Evolutionary conservation across 2,888 invertebrate species (phyloP).

Genomic region (Melinaea marsaeus): DNA sequence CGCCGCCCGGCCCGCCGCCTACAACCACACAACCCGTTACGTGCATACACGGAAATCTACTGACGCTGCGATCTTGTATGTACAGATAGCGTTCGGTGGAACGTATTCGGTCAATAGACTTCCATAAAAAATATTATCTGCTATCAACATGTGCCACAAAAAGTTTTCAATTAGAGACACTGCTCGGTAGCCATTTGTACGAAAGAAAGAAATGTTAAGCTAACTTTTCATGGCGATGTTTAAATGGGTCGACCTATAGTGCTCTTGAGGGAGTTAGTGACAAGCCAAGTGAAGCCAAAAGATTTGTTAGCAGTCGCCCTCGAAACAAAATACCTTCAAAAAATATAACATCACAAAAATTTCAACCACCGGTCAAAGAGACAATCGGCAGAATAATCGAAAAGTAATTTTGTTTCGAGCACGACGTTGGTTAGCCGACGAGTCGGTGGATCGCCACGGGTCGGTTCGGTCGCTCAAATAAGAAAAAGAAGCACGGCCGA

Average conservation of each 20-base stretch:
- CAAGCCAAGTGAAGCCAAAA: conserved; percentile 52
- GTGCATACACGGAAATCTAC: conserved; percentile 27
- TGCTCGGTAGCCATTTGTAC: neutral
- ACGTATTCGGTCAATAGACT: conserved; percentile 22
- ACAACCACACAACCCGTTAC: conserved; percentile 53
- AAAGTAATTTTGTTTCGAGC: conserved; percentile 18
- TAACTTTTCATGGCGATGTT: conserved; percentile 24
- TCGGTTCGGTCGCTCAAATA: conserved; percentile 49
- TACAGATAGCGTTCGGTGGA: neutral
- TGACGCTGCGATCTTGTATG: conserved; percentile 8
- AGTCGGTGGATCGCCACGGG: conserved; percentile 27
- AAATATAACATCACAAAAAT: neutral
- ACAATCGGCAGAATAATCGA: neutral
- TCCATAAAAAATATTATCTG: conserved; percentile 24
- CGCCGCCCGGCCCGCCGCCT: conserved; percentile 77
- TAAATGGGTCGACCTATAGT: conserved; percentile 24
- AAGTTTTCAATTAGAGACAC: neutral
- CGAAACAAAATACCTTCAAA: conserved; percentile 22
- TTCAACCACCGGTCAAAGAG: neutral
- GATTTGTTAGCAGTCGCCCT: conserved; percentile 50
- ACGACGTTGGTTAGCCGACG: conserved; percentile 31
- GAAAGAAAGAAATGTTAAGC: neutral
- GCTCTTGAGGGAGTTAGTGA: conserved; percentile 46
- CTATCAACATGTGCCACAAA: conserved; percentile 27
- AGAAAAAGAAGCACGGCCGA: conserved; percentile 48